Base-by-base conservation (phyloP, 2,888 invertebrate genomes). In the Orchesella flavescens region DNA sequence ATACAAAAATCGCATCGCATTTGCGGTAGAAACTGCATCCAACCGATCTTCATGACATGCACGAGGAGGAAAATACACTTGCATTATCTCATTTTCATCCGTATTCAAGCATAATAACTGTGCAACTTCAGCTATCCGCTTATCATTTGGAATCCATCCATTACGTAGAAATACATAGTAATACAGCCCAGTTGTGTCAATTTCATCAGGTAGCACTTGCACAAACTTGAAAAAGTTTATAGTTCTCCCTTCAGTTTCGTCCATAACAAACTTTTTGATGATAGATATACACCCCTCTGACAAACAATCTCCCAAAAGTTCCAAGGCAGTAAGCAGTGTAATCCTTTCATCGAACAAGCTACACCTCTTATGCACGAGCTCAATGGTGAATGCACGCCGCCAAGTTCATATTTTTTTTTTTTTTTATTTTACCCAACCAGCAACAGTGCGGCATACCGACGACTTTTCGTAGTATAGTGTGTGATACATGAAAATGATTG, bases 191-290 rank as follows among this genome's bases (percentile, higher is more conserved):
- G 74, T 74, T 1, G 43, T 21, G 21, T 74, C 74, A 1, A 74
- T 46, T 44, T 74, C 74, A n/a, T 74, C 74, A 3, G 74, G 74
- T 21, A 74, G 61, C 1, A 74, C 19, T 43, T 44, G 59, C 19
- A 43, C 24, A 1, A 19, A 61, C 44, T 74, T 74, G n/a, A 61
- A 44, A 19, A 74, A 61, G 21, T 74, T 74, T 17, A 61, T 5
- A 43, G 74, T 61, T 7, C 74, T 61, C 13, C 24, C 24, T 10
- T 2, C 24, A 24, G 23, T 65, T 24, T 65, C 65, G 12, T 7
- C 24, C 4, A 13, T 15, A 9, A 65, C 65, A 24, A 65, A 65
- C 3, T 65, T 34, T 34, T 13, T 23, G 2, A 34, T 9, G 4
- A 65, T 65, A 15, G 65, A 1, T 23, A 9, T 23, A 15, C 65